Conservation (phyloP, 2,797 vertebrate species). For the Rachycentron canadum region DNA sequence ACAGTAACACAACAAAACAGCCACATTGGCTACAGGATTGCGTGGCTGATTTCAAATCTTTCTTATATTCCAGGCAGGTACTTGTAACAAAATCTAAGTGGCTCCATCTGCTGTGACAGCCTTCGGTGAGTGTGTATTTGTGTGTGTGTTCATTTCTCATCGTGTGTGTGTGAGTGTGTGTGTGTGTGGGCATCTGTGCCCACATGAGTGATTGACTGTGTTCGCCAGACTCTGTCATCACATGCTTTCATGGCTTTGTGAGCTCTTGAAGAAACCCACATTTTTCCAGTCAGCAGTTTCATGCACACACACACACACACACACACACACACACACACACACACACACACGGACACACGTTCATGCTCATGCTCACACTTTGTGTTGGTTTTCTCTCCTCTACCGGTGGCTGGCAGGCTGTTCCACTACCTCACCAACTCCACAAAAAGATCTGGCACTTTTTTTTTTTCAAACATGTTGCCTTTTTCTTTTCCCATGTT, state of each 20-base stretch:
- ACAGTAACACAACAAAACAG: conserved; percentile 19
- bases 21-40: conserved; percentile 7
- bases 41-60: conserved; percentile 37
- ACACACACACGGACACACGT: not conserved
- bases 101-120: conserved; percentile 71
- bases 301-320: conserved; percentile 11
- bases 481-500: conserved; percentile 56
- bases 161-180: conserved; percentile 22
- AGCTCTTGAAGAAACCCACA: conserved; percentile 78
- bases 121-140: conserved; percentile 51
- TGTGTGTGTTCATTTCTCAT: conserved; percentile 10
- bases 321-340: conserved; percentile 14
- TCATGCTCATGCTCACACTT: conserved; percentile 21
- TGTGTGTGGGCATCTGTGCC: conserved; percentile 23
- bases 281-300: conserved; percentile 77
- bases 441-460: conserved; percentile 65
- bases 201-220: conserved; percentile 63
- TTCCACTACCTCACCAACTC: conserved; percentile 63
- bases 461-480: conserved; percentile 39
- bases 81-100: conserved; percentile 65
- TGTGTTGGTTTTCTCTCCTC: conserved; percentile 58
- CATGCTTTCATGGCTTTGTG: conserved; percentile 74
- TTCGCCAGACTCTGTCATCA: conserved; percentile 74
- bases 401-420: conserved; percentile 49
- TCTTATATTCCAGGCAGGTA: conserved; percentile 62